Conservation (phyloP, 2,797 vertebrate genomes). For the Lacerta agilis region DNA sequence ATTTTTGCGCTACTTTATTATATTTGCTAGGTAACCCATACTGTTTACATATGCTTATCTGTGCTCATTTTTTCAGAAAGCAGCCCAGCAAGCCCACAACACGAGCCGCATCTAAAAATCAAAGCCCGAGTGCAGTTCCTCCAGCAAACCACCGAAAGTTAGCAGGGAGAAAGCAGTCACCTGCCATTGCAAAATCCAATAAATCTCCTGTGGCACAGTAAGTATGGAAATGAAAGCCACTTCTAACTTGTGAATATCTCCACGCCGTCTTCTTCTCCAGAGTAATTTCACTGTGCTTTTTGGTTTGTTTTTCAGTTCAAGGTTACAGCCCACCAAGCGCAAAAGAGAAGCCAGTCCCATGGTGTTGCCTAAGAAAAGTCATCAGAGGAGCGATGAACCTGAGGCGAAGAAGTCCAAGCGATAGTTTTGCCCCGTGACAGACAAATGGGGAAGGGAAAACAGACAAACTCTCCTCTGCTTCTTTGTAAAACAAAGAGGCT, state of each 20-base stretch:
- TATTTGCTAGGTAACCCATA: background rate
- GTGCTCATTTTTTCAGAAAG: conserved; percentile 80
- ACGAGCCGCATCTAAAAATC: conserved; percentile 85
- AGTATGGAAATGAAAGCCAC: conserved; percentile 61
- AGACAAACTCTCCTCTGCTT: conserved; percentile 40
- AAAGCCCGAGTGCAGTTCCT: conserved; percentile 74
- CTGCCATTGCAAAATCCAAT: conserved; percentile 68
- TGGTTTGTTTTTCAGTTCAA: conserved; percentile 79
- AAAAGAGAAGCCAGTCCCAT: conserved; percentile 89
- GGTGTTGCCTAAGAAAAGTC: conserved; percentile 84
- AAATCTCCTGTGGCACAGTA: conserved; percentile 74
- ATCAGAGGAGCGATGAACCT: conserved; percentile 87
- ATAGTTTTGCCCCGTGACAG: conserved; percentile 67
- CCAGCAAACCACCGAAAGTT: conserved; percentile 72
- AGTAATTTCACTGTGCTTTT: background rate
- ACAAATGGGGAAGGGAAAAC: background rate
- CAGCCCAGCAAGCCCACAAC: conserved; percentile 89
- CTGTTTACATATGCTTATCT: too few species aligned
- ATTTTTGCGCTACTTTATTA: background rate
- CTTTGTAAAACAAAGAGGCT: conserved; percentile 60
- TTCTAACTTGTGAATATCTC: conserved; percentile 34
- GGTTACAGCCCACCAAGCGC: conserved; percentile 83
- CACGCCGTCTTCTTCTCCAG: background rate
- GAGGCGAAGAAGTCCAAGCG: conserved; percentile 90
- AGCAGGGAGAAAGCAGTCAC: conserved; percentile 71